Base-by-base conservation (phyloP, 2,797 vertebrate species). In the Atherinosoma microstoma region DNA sequence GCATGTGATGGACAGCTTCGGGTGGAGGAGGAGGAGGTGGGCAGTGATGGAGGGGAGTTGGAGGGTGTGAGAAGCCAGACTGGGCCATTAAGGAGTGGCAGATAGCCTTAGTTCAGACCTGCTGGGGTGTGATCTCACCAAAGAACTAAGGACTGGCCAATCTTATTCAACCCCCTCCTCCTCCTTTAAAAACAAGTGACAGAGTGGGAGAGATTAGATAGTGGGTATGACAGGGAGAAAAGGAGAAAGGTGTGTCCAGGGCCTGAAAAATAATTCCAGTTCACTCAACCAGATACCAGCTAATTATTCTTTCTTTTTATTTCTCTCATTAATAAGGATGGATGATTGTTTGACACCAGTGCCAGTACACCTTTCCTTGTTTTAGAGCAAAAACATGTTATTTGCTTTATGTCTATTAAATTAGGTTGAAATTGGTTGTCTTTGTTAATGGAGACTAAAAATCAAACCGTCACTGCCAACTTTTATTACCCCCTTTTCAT, bases 111-210 rank as follows among this genome's bases (percentile, higher is more conserved):
- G 73, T 74, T 85, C 70, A 75, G 78, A 85, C 82, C 89, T 89
- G 87, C 88, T 87, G 88, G 83, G 84, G 89, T 93, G 89, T 29
- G 80, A 93, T 91, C 91, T 87, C 87, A 88, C 87, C 81, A 88
- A 83, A 86, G 68, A 79, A 81, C 72, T 67, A 72, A 67, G 66
- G 64, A 58, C 67, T 70, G 76, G 76, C 76, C 76, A 75, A 71
- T 79, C 67, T 76, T 75, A 69, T 74, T 67, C 62, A 59, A n/a
- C 38, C 38, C 47, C 49, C 47, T 38, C 49, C 47, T 38, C 36
- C 36, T 11, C 20, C 35, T 36, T 71, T 24, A 60, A 67, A 72
- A 76, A 63, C 47, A 78, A 84, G 61, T 82, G 80, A 73, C 70
- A 75, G 76, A 84, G 72, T 64, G 64, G 81, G 72, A 40, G 62